These are phyloP conservation scores for Agonopterix arenella DNA, from an alignment of 2,888 invertebrate genomes.

Conservation along the genomic window DNA sequence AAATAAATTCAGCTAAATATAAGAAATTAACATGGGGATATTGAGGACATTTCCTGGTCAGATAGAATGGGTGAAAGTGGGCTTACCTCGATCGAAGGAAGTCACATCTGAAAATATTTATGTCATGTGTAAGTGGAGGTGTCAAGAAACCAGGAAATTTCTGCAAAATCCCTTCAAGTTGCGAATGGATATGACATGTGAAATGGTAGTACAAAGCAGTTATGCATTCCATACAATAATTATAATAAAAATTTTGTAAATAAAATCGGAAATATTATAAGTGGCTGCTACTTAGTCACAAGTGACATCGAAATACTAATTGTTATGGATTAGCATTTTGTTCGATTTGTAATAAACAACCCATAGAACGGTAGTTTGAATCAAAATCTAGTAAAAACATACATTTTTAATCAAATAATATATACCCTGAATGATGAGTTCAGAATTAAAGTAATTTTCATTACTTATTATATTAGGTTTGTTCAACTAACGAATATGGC, in stretches of 20 bases:
- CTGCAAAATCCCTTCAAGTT: conserved; percentile 42
- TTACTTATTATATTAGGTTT: too few species aligned
- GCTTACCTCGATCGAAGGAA: conserved; percentile 65
- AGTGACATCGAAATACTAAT: conserved; percentile 10
- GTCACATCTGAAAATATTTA: conserved; percentile 61
- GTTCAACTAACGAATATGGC: too few species aligned
- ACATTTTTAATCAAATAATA: too few species aligned
- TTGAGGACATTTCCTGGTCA: conserved; percentile 63
- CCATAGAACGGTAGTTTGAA: too few species aligned
- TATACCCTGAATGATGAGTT: too few species aligned
- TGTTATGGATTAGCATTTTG: too few species aligned
- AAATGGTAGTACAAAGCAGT: conserved; percentile 65
- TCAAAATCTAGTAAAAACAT: too few species aligned
- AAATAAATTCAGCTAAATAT: conserved; percentile 10
- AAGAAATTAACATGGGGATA: conserved; percentile 30
- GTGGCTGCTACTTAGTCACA: conserved; percentile 7
- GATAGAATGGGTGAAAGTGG: conserved; percentile 42
- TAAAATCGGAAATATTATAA: background rate
- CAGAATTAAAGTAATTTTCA: too few species aligned
- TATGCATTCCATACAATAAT: conserved; percentile 25
- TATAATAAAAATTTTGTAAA: conserved; percentile 9
- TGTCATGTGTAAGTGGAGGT: conserved; percentile 48
- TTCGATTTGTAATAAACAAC: too few species aligned
- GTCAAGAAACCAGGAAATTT: conserved; percentile 51
- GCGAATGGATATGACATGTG: conserved; percentile 14